Evolutionary conservation across 2,888 invertebrate genomes (phyloP), one percentile per base, ranked within the genome.

Genomic region (Salticus scenicus): DNA sequence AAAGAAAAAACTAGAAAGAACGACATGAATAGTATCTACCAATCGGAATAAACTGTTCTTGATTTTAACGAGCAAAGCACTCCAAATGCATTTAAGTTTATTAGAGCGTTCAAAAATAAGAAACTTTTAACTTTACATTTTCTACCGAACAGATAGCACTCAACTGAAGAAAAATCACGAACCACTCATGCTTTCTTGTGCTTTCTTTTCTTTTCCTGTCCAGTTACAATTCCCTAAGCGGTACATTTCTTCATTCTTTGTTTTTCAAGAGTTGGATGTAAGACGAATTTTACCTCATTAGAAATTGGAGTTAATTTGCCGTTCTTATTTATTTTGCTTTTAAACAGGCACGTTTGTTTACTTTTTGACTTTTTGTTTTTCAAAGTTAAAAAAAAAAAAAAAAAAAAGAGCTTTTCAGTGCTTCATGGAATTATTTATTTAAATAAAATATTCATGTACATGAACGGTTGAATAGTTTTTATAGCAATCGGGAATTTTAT

Each of bases 41-140:
- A 66, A 33, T 72, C 66, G 76, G 83, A 76, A 83, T 83, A 83
- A 83, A 83, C 72, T 77, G 76, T 64, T 67, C 83, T 83, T 77
- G 76, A 83, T 83, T 83, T 83, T 83, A 83, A 83, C 83, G 83
- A 83, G 83, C 76, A 77, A 57, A 67, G 51, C 72, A 77, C 72
- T 83, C n/a, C 76, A 83, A 71, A 77, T 83, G 83, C 67, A 76
- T 82, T 82, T 82, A 37, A 71, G 76, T 76, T 83, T 77, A 83
- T 83, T 72, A 72, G 76, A 83, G 76, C 83, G 83, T 83, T 83
- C 76, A 76, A 74, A 83, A 83, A 83, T 83, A 83, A 83, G 83
- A 71, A 83, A 83, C 72, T 72, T 77, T 83, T 83, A 71, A 83
- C 83, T 83, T 83, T 82, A 70, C 69, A 33, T 74, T 78, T 47